phyloP scores from a whole-genome alignment of 2,113 vertebrate genomes.

The Zeus faber region DNA sequence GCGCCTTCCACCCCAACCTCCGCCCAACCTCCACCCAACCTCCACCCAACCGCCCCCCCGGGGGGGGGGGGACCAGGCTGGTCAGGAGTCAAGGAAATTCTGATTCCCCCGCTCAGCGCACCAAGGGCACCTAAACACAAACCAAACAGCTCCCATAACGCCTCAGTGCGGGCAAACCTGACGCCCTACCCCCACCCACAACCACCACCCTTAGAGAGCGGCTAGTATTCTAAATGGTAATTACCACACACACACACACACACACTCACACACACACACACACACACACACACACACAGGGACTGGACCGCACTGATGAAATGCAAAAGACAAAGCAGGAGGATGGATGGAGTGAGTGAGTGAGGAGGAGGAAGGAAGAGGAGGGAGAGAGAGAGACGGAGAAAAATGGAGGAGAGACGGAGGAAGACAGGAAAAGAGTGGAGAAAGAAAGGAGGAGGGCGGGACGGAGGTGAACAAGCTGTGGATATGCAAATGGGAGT shows the following conservation, averaged over 20 bases:
- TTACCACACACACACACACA: constrained; percentile 62
- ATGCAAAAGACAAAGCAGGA: constrained; percentile 52
- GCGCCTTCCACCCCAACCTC: constrained; percentile 59
- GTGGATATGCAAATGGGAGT: background rate
- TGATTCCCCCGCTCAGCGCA: constrained; percentile 65
- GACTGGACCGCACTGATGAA: constrained; percentile 54
- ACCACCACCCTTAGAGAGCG: constrained; percentile 69
- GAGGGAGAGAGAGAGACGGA: constrained; percentile 38
- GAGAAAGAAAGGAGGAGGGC: background rate
- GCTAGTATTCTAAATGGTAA: constrained; percentile 81
- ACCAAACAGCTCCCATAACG: constrained; percentile 69
- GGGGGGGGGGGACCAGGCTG: constrained; percentile 66
- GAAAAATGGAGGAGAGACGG: constrained; percentile 15
- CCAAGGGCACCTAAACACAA: constrained; percentile 69
- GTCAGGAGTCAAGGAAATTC: constrained; percentile 82
- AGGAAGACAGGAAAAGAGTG: background rate
- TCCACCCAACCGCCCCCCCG: no score
- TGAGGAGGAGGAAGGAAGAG: constrained; percentile 24
- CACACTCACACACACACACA: constrained; percentile 19
- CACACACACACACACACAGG: constrained; percentile 23
- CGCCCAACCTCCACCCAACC: constrained; percentile 58
- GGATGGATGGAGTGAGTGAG: background rate
- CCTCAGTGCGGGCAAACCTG: constrained; percentile 65
- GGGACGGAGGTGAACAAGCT: background rate
- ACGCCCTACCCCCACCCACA: constrained; percentile 15